phyloP scores from a whole-genome alignment of 2,888 invertebrate species.

The Ectemnius cavifrons region DNA sequence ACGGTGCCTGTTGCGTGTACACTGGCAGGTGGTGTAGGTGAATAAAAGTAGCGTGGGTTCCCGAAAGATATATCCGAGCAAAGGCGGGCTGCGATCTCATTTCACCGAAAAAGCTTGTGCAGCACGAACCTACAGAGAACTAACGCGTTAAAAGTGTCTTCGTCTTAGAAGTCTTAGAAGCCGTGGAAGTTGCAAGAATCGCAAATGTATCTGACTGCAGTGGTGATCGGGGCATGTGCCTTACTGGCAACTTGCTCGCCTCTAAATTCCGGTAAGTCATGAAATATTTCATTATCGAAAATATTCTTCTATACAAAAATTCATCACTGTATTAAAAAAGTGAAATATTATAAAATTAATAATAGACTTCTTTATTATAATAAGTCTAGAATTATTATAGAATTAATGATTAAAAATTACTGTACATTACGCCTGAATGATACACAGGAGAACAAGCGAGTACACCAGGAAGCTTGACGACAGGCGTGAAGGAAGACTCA shows the following conservation, averaged over 20 bases:
- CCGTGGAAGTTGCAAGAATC: no score
- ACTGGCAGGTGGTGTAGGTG: neutral
- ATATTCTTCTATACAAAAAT: neutral
- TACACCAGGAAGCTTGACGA: neutral
- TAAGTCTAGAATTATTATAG: no score
- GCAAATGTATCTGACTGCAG: constrained; percentile 21
- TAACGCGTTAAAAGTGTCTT: neutral
- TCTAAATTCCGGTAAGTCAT: constrained; percentile 36
- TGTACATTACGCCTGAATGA: no score
- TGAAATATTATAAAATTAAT: no score
- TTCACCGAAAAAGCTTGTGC: constrained; percentile 23
- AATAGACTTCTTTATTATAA: no score
- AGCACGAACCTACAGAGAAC: neutral
- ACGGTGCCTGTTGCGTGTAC: constrained; percentile 4
- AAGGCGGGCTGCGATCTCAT: constrained; percentile 20
- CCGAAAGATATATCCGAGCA: constrained; percentile 33
- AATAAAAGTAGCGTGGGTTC: constrained; percentile 34
- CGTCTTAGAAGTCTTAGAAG: no score
- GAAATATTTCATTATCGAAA: neutral
- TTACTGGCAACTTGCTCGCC: constrained; percentile 10
- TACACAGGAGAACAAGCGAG: constrained; percentile 23
- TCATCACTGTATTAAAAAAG: no score
- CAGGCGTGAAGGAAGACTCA: neutral
- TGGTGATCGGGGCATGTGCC: constrained; percentile 5
- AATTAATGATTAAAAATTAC: no score